These are phyloP conservation scores for Vannuccia rotundouncinata DNA, from an alignment of 2,888 invertebrate species.

Conservation along the genomic window DNA sequence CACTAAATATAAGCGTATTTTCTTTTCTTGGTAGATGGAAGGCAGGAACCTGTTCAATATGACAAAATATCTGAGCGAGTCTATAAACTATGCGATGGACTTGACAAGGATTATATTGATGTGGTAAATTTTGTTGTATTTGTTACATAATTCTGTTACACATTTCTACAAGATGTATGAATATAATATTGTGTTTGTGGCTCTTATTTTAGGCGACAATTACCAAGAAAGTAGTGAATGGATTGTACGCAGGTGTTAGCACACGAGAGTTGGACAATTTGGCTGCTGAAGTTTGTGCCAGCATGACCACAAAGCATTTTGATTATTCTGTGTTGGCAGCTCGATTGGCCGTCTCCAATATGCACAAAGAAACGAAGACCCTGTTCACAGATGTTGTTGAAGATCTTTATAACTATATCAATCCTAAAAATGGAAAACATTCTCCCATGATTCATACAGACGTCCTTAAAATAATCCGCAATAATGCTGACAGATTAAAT, in stretches of 20 bases:
- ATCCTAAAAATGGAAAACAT: slow-evolving; percentile 66
- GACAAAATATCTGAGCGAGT: slow-evolving; percentile 96
- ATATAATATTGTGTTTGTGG: too few relatives aligned
- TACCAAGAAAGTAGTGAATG: slow-evolving; percentile 75
- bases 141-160: neutral
- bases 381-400: slow-evolving; percentile 83
- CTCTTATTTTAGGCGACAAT: slow-evolving; percentile 51
- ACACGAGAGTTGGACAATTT: slow-evolving; percentile 93
- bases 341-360: slow-evolving; percentile 86
- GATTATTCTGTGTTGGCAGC: slow-evolving; percentile 73
- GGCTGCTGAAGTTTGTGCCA: slow-evolving; percentile 96
- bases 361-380: slow-evolving; percentile 95
- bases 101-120: slow-evolving; percentile 90
- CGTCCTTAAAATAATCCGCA: slow-evolving; percentile 59
- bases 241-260: slow-evolving; percentile 88
- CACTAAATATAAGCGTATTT: too few relatives aligned
- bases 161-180: neutral
- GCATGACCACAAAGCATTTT: slow-evolving; percentile 91
- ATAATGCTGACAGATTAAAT: slow-evolving; percentile 64
- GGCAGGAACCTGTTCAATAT: slow-evolving; percentile 82
- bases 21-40: slow-evolving; percentile 66
- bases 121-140: slow-evolving; percentile 66
- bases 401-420: slow-evolving; percentile 70
- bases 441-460: slow-evolving; percentile 80
- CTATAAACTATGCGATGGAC: slow-evolving; percentile 84